Evolutionary conservation across 2,797 vertebrate genomes (phyloP), one percentile per base, ranked within the genome.

Genomic region (Octomys mimax): DNA sequence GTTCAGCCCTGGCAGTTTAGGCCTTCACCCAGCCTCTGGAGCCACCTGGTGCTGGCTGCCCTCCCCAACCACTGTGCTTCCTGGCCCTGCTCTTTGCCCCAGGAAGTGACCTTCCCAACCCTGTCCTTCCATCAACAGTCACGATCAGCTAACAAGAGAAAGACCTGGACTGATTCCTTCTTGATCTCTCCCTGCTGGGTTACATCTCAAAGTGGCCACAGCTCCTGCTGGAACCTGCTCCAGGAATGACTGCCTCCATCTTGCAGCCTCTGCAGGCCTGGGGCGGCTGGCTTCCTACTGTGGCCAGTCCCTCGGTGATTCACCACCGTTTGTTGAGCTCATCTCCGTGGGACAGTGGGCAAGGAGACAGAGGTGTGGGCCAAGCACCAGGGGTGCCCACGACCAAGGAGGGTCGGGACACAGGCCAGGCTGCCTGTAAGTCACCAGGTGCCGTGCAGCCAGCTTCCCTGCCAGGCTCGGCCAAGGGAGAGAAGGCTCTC

Each of bases 381-480:
- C 52, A 26, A 54, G 12, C 14, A 33, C 73, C 62, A 88, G 33
- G n/a, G 18, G 24, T 16, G 77, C 36, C 49, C 49, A 4, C 52
- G 36, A 61, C 39, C 28, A n/a, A 3, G 62, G 70, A 91, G 46
- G n/a, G 61, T 14, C 49, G 36, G 33, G 54, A 14, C 24, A 54
- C 3, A 68, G 10, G 8, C 4, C 12, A 28, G 26, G 22, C 36
- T 91, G 36, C 64, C 80, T 83, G 86, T 19, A 64, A 68, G 79
- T 85, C 66, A n/a, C 7, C 89, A 57, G 62, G 39, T 68, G 49
- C 71, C 57, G 36, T 21, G 33, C 9, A 77, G 31, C 57, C 92
- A 95, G 33, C n/a, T 78, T 73, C 39, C 94, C 70, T 36, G 64
- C 66, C 49, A 79, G 59, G 46, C 68, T 83, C 61, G 82, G 73